Conservation (phyloP, 2,113 vertebrate genomes). For the Tachysurus vachellii region DNA sequence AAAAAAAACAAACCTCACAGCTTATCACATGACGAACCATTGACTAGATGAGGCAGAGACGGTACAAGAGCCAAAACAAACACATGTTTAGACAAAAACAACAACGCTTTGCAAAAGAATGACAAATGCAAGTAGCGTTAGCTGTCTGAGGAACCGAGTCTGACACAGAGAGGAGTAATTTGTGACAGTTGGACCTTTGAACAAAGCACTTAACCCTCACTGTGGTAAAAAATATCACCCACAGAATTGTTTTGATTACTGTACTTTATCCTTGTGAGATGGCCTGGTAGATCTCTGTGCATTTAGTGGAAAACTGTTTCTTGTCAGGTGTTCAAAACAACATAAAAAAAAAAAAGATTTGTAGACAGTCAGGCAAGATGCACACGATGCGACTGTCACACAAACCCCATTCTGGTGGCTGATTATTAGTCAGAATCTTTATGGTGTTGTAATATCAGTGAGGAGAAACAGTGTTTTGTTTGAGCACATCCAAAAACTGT, state of each 20-base stretch:
- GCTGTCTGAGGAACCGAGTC: background rate
- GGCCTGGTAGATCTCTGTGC: background rate
- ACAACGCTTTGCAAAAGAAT: background rate
- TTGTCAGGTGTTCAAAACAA: too few relatives aligned
- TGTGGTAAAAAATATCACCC: background rate
- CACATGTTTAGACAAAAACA: background rate
- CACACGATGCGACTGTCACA: background rate
- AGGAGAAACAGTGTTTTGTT: background rate
- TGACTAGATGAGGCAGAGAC: background rate
- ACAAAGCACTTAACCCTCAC: background rate
- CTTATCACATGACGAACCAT: background rate
- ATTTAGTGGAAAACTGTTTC: background rate
- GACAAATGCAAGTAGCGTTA: background rate
- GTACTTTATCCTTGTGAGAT: background rate
- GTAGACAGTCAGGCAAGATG: background rate
- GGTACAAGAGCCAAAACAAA: background rate
- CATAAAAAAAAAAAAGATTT: too few relatives aligned
- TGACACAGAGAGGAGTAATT: constrained; percentile 11
- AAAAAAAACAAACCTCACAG: background rate
- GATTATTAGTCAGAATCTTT: background rate
- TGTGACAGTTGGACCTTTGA: background rate
- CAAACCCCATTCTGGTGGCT: background rate
- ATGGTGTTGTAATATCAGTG: background rate
- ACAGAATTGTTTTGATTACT: background rate
- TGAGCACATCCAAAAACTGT: background rate